These are phyloP conservation scores for Sphaerophoria rueppellii DNA, from an alignment of 2,888 invertebrate species.

Conservation along the genomic window DNA sequence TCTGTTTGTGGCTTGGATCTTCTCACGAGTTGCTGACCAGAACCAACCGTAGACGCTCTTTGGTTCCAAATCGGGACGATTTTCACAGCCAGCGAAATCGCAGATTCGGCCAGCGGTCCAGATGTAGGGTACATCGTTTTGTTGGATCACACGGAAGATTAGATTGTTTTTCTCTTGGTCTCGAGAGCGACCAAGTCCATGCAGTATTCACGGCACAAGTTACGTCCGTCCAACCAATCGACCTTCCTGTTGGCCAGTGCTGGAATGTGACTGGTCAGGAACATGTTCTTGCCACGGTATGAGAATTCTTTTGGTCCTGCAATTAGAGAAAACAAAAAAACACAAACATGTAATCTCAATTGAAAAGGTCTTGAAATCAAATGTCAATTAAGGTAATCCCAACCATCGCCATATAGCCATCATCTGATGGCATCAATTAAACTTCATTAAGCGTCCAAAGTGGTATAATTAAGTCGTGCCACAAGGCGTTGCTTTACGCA, in stretches of 20 bases:
- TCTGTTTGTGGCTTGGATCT: slow-evolving; percentile 92
- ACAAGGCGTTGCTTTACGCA: slow-evolving; percentile 55
- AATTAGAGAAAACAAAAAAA: slow-evolving; percentile 75
- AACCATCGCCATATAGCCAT: background rate
- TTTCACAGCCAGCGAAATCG: slow-evolving; percentile 96
- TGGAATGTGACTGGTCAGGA: slow-evolving; percentile 92
- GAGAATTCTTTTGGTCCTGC: slow-evolving; percentile 95
- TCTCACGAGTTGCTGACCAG: slow-evolving; percentile 95
- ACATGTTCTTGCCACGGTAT: slow-evolving; percentile 93
- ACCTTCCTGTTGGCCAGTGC: slow-evolving; percentile 90
- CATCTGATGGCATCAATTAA: slow-evolving; percentile 31
- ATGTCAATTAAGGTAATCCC: slow-evolving; percentile 54
- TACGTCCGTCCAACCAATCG: slow-evolving; percentile 95
- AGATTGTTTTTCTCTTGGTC: slow-evolving; percentile 95
- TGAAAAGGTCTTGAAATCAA: slow-evolving; percentile 31
- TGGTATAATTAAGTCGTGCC: slow-evolving; percentile 44
- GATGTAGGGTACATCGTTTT: slow-evolving; percentile 95
- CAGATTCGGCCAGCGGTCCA: slow-evolving; percentile 96
- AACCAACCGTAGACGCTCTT: slow-evolving; percentile 94
- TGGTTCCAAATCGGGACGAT: slow-evolving; percentile 92
- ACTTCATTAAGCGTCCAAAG: slow-evolving; percentile 39
- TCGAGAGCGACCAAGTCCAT: slow-evolving; percentile 96
- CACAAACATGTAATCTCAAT: background rate
- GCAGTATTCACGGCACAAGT: slow-evolving; percentile 95
- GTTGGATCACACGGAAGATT: slow-evolving; percentile 93